These are phyloP conservation scores for Mactra quadrangularis DNA, from an alignment of 1,140 invertebrate species.

Conservation along the genomic window DNA sequence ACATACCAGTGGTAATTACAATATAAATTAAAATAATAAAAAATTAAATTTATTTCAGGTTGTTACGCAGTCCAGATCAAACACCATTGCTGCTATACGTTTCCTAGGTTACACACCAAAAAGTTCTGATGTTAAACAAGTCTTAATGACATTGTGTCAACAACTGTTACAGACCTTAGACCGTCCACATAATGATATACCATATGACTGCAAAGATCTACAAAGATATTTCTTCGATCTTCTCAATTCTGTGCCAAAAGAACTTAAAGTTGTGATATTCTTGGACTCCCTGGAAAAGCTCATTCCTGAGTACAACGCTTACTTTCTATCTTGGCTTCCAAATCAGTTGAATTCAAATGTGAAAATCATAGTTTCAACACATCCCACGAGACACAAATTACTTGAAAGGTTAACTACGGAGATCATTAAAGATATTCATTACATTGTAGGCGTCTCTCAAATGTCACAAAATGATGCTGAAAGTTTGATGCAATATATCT, in stretches of 20 bases:
- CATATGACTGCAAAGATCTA: slow-evolving; percentile 74
- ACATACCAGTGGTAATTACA: no score
- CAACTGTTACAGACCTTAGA: slow-evolving; percentile 72
- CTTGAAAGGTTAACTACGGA: slow-evolving; percentile 66
- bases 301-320: slow-evolving; percentile 72
- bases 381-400: slow-evolving; percentile 66
- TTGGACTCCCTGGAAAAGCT: slow-evolving; percentile 80
- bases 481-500: slow-evolving; percentile 68
- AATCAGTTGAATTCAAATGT: slow-evolving; percentile 74
- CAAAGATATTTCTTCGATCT: slow-evolving; percentile 72
- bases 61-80: slow-evolving; percentile 85
- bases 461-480: slow-evolving; percentile 66
- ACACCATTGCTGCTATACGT: slow-evolving; percentile 71
- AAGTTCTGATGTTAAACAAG: slow-evolving; percentile 89
- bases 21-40: no score
- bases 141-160: slow-evolving; percentile 96
- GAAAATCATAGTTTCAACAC: slow-evolving; percentile 78
- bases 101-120: slow-evolving; percentile 77
- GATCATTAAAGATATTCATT: slow-evolving; percentile 63
- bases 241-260: slow-evolving; percentile 69
- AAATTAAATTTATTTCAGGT: slow-evolving; percentile 66
- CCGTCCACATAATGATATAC: slow-evolving; percentile 61
- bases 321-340: slow-evolving; percentile 79
- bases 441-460: slow-evolving; percentile 70
- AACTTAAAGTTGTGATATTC: slow-evolving; percentile 75